Evolutionary conservation across 2,113 vertebrate genomes (phyloP).

Genomic region (Hemicordylus capensis): DNA sequence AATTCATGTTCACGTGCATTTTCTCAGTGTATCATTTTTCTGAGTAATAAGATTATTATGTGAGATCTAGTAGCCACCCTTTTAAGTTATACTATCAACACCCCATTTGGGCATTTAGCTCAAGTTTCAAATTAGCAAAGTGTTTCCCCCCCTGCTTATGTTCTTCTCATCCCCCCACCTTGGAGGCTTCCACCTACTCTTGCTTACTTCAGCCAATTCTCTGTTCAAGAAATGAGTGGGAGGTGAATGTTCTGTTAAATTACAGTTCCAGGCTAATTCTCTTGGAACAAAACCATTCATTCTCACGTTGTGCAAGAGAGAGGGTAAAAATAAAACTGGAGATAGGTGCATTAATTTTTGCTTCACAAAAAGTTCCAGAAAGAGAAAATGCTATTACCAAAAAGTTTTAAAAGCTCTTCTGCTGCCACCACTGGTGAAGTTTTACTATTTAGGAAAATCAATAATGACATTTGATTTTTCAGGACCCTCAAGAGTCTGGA

Average conservation of each 20-base stretch:
- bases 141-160: not conserved
- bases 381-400: slow-evolving; percentile 35
- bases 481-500: slow-evolving; percentile 14
- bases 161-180: not conserved
- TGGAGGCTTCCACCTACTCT: not conserved
- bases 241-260: slow-evolving; percentile 18
- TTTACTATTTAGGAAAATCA: slow-evolving; percentile 44
- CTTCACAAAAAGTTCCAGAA: not conserved
- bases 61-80: not conserved
- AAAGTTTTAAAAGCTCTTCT: slow-evolving; percentile 22
- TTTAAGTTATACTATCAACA: not conserved
- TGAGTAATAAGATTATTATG: not conserved
- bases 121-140: not conserved
- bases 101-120: not conserved
- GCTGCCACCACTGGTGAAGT: slow-evolving; percentile 35
- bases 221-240: not conserved
- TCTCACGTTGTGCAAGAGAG: slow-evolving; percentile 4
- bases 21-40: not conserved
- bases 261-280: not conserved
- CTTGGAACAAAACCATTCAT: slow-evolving; percentile 27
- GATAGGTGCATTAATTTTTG: slow-evolving; percentile 32
- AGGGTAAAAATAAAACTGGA: not conserved
- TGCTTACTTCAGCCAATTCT: not conserved
- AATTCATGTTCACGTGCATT: not conserved
- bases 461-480: slow-evolving; percentile 44